Evolutionary conservation across 2,113 vertebrate species (phyloP), one percentile per base, ranked within the genome.

Genomic region (Oxygymnocypris stewartii): DNA sequence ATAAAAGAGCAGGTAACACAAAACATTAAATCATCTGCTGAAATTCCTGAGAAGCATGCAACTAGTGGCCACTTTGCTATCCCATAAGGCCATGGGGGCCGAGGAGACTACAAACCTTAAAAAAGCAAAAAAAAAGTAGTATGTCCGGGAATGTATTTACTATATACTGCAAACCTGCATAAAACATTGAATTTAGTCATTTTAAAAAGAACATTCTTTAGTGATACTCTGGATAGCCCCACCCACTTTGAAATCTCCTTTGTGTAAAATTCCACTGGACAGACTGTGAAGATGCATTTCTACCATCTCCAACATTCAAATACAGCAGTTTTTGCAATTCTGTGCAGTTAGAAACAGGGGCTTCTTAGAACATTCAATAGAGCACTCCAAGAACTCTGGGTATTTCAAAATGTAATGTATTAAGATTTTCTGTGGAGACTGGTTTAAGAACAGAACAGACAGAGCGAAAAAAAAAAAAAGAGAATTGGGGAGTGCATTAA

Each of bases 401-500:
- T 25, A 25, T 75, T 75, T 75, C 23, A 75, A 25, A 59, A 16
- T 25, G 28, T 13, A 28, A 8, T 47, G 12, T 14, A n/a, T 25
- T 75, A 42, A 25, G 23, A 14, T 47, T 49, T 75, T 47, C 12
- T 28, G 6, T 25, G 74, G n/a, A 76, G 18, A 28, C 78, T 61
- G 12, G 20, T 28, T 44, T 44, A 44, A 47, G 23, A 28, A 81
- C 40, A n/a, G n/a, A n/a, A n/a, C n/a, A n/a, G n/a, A n/a, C n/a
- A n/a, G n/a, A n/a, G n/a, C n/a, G n/a, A n/a, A n/a, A n/a, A n/a
- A n/a, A n/a, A n/a, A 44, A 65, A 44, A 37, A 61, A 61, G 31
- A 59, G 77, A 59, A 37, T 35, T 35, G 49, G 23, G 94, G 95
- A 90, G 93, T 92, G 94, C 91, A 92, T 94, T 94, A 94, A 92